Evolutionary conservation across 2,113 vertebrate species (phyloP).

Genomic region (Hystrix cristata): DNA sequence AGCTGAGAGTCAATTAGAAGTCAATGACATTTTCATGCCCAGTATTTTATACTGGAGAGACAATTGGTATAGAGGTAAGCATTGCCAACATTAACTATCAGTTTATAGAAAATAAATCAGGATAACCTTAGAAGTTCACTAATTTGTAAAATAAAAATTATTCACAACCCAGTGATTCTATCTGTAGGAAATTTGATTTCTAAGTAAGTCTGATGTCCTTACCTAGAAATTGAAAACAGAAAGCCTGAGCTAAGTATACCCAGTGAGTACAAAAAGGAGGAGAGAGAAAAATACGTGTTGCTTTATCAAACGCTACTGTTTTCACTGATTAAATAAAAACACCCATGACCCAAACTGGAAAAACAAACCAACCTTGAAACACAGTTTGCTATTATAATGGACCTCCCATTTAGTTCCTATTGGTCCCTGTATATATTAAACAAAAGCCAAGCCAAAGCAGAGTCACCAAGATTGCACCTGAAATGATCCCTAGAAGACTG

Average conservation of each 20-base stretch:
- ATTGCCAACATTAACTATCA: not conserved
- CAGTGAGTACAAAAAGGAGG: not conserved
- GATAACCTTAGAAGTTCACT: not conserved
- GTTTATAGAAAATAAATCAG: not conserved
- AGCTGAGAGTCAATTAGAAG: slow-evolving; percentile 9
- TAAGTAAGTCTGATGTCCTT: not conserved
- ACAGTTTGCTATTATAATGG: not conserved
- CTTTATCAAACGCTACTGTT: not conserved
- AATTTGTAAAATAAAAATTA: slow-evolving; percentile 13
- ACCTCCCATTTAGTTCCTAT: not conserved
- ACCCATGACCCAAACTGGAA: not conserved
- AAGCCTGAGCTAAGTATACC: not conserved
- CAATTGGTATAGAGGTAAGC: no score
- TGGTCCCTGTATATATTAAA: not conserved
- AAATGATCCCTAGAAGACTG: not conserved
- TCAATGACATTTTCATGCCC: not conserved
- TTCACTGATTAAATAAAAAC: slow-evolving; percentile 55
- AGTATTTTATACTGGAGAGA: not conserved
- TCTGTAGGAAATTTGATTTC: slow-evolving; percentile 4
- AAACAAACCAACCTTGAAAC: not conserved
- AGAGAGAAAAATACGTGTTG: not conserved
- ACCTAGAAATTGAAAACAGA: not conserved
- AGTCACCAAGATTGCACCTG: not conserved
- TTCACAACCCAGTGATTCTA: not conserved
- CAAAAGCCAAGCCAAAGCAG: slow-evolving; percentile 15